phyloP scores from a whole-genome alignment of 92 coral and sea anemone genomes.

The Epizoanthus ramosus region DNA sequence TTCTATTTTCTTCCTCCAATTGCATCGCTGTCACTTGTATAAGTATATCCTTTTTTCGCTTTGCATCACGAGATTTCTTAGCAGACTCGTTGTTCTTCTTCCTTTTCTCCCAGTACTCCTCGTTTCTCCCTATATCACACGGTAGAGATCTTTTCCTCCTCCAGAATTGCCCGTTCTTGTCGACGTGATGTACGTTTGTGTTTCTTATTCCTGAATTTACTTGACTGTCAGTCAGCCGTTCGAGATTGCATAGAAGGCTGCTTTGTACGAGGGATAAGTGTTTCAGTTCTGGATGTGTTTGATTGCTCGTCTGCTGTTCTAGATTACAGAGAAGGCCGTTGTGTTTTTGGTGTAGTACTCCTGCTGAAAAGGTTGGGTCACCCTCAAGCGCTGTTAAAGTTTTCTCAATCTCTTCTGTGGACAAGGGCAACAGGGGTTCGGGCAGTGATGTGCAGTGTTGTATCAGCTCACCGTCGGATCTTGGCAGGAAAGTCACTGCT shows the following conservation, averaged over 20 bases:
- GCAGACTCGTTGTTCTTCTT: conserved; percentile 19
- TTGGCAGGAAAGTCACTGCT: not conserved
- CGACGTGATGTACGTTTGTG: not conserved
- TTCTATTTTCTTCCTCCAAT: conserved; percentile 17
- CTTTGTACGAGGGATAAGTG: not conserved
- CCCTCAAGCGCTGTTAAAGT: not conserved
- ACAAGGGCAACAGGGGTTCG: conserved; percentile 1
- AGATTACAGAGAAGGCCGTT: not conserved
- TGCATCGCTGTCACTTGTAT: not conserved
- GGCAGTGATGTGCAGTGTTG: not conserved
- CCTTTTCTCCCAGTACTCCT: conserved; percentile 7
- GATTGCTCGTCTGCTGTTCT: not conserved
- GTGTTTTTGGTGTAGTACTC: not conserved
- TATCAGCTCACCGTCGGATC: not conserved
- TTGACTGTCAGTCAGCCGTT: not conserved
- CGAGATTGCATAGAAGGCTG: not conserved
- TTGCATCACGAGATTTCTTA: conserved; percentile 23
- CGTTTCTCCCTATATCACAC: not conserved
- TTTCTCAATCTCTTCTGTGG: conserved; percentile 3
- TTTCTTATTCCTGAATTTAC: not conserved
- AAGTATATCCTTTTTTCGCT: not conserved
- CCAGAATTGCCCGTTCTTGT: not conserved
- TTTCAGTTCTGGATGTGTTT: not conserved
- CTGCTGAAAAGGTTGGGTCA: conserved; percentile 1
- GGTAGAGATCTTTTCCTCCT: not conserved